These are phyloP conservation scores for Oreochromis niloticus DNA, from an alignment of 2,113 vertebrate genomes.

Conservation along the genomic window DNA sequence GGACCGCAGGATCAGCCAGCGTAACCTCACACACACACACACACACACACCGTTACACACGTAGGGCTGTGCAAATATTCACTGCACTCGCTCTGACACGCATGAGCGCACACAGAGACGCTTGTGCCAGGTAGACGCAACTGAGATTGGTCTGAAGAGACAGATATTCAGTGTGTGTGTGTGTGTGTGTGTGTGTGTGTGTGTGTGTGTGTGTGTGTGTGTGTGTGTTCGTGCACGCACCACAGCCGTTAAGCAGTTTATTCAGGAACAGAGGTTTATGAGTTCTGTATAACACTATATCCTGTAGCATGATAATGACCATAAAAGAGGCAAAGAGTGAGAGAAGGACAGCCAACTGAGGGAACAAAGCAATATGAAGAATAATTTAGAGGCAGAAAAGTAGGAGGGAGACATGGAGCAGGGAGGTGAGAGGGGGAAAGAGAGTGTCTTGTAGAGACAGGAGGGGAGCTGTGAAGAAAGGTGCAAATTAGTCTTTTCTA, in stretches of 20 bases:
- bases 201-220: not conserved
- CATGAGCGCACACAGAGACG: slow-evolving; percentile 20
- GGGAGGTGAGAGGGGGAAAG: not conserved
- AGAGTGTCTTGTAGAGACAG: slow-evolving; percentile 31
- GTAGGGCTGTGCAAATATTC: slow-evolving; percentile 30
- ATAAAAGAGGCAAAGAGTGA: slow-evolving; percentile 8
- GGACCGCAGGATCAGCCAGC: slow-evolving; percentile 51
- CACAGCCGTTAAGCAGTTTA: slow-evolving; percentile 37
- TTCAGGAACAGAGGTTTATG: slow-evolving; percentile 44
- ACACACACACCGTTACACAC: slow-evolving; percentile 25
- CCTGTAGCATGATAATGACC: slow-evolving; percentile 42
- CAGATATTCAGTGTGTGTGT: not conserved
- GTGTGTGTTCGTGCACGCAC: not conserved
- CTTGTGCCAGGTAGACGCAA: slow-evolving; percentile 43
- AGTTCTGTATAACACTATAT: slow-evolving; percentile 25
- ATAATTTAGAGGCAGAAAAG: slow-evolving; percentile 27
- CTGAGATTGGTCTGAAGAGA: slow-evolving; percentile 36
- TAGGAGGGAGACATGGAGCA: not conserved
- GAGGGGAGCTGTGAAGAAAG: slow-evolving; percentile 44
- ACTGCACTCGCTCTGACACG: slow-evolving; percentile 6
- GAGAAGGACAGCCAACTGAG: not conserved
- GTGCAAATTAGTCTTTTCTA: slow-evolving; percentile 62
- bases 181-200: not conserved
- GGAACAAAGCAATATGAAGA: slow-evolving; percentile 15
- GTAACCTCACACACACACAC: slow-evolving; percentile 46